Evolutionary conservation across 30 jellyfish, hydroid and myxozoan genomes (phyloP), one percentile per base, ranked within the genome.

Genomic region (Rhopilema esculentum): DNA sequence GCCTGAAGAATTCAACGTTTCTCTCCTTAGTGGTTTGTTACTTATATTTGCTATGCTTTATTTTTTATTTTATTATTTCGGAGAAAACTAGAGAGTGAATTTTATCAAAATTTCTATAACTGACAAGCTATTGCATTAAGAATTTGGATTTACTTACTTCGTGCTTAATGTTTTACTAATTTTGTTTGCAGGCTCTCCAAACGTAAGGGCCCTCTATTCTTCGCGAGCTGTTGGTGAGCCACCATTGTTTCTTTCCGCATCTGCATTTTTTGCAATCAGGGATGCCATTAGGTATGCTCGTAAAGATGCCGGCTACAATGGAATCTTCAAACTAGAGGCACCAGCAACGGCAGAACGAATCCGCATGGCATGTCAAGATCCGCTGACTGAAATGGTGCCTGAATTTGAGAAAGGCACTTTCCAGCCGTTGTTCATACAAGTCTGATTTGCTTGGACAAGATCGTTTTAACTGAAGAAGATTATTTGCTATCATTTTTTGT

Each of bases 341-440:
- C 87, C 93, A 66, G 87, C 93, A 16, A 72, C 93, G 4, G 83
- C 85, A 17, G 93, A 84, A 20, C 62, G 93, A 32, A 84, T 84
- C 19, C 75, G 93, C 19, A 84, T 70, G 87, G 93, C 93, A 15
- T 84, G 93, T 28, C 78, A 69, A 61, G 93, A 84, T 57, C 71
- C 51, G 16, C 19, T 84, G 57, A 72, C 87, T 17, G 32, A 21
- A 16, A 26, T 49, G 51, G 85, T 82, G 57, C 86, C 93, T 49
- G 69, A 29, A 50, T 22, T 25, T 67, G 81, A 80, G 52, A 12
- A 40, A 40, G 57, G 57, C 57, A 40, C 57, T 6, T 40, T 40
- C 57, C 6, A 6, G 57, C 57, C 57, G 9, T 40, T 6, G 57
- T 71, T 62, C 8, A 31, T 28, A 18, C 66, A 0, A 31, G 82